Evolutionary conservation across 2,113 vertebrate species (phyloP).

Genomic region (Nipponia nippon): DNA sequence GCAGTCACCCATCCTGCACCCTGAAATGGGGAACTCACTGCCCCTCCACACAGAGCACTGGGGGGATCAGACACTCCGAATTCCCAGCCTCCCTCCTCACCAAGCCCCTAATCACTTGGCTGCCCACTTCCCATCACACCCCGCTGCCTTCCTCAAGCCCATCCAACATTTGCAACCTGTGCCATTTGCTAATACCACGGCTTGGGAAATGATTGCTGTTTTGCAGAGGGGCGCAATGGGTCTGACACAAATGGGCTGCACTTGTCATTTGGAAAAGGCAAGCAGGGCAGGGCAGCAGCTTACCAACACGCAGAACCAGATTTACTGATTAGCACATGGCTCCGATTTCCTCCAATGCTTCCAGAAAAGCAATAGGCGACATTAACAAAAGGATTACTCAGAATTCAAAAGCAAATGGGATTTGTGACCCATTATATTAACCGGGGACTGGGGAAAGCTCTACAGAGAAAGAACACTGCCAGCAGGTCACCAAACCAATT

Average conservation of each 20-base stretch:
- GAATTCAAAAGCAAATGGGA: slow-evolving; percentile 48
- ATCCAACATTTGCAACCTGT: neutral
- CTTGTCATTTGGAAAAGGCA: neutral
- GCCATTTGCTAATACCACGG: neutral
- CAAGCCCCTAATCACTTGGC: neutral
- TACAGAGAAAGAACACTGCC: neutral
- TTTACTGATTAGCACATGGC: neutral
- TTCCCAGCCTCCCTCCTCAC: neutral
- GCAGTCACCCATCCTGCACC: neutral
- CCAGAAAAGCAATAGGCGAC: neutral
- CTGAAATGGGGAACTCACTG: neutral
- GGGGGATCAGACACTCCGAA: neutral
- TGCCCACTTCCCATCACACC: neutral
- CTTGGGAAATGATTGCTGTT: neutral
- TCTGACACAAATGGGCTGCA: neutral
- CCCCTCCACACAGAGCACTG: neutral
- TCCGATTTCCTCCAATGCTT: neutral
- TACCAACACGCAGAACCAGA: neutral
- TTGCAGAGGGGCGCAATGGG: neutral
- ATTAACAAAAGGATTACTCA: slow-evolving; percentile 25
- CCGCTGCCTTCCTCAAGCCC: neutral
- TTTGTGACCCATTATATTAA: slow-evolving; percentile 53
- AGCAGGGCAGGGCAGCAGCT: neutral
- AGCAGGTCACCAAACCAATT: slow-evolving; percentile 59
- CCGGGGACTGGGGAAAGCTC: slow-evolving; percentile 5